These are phyloP conservation scores for Conistra vaccinii DNA, from an alignment of 2,888 invertebrate genomes.

Conservation along the genomic window DNA sequence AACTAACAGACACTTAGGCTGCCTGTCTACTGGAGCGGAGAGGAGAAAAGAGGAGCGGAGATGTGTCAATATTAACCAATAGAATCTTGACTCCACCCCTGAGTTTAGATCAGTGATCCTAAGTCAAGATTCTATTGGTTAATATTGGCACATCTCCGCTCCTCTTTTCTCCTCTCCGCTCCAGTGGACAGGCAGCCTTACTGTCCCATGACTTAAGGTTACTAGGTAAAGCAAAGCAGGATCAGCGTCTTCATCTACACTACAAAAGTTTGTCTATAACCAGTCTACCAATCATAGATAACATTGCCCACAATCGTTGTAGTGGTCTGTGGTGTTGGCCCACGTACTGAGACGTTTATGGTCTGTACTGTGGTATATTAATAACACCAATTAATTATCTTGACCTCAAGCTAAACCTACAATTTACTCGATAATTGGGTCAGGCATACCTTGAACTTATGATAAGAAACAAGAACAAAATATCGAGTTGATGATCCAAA, in stretches of 20 bases:
- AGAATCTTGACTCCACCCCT: no score
- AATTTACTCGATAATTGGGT: conserved; percentile 5
- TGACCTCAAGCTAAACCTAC: conserved; percentile 8
- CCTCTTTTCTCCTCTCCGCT: no score
- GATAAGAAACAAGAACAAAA: not conserved
- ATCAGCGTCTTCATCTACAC: not conserved
- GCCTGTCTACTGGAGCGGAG: no score
- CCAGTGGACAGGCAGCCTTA: no score
- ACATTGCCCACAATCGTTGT: conserved; percentile 39
- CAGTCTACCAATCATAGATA: conserved; percentile 14
- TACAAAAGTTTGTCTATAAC: conserved; percentile 2
- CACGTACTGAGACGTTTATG: conserved; percentile 41
- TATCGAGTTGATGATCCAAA: not conserved
- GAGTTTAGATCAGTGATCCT: no score
- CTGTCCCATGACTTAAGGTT: not conserved
- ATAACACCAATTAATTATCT: conserved; percentile 35
- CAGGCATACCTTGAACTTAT: not conserved
- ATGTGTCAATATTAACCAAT: no score
- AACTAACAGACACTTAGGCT: not conserved
- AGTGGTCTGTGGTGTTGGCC: conserved; percentile 55
- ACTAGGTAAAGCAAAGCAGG: not conserved
- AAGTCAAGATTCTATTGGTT: no score
- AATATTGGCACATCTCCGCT: no score
- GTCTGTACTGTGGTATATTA: conserved; percentile 36
- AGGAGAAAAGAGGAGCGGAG: no score